A percentile compares a stretch with the other conserved stretches of the same genome.
Conservation (phyloP, 2,888 invertebrate genomes). For the Entomobrya proxima region DNA sequence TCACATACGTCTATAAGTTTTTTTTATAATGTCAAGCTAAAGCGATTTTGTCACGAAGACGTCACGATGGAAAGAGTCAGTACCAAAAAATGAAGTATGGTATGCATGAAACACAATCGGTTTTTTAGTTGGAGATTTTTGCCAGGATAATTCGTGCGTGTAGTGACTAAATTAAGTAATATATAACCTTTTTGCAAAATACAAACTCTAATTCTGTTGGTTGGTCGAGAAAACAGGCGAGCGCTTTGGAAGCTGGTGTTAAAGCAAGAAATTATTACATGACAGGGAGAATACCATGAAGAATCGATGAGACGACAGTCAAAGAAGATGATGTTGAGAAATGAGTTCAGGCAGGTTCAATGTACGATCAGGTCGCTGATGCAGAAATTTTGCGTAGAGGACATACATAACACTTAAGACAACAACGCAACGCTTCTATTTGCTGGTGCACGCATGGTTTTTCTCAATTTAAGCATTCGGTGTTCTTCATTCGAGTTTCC, state of each 20-base stretch:
- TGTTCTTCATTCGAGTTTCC: too few species aligned
- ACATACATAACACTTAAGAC: background rate
- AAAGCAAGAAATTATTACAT: constrained; percentile 28
- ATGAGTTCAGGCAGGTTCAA: constrained; percentile 72
- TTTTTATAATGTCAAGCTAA: background rate
- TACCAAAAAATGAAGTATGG: background rate
- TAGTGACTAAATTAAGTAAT: constrained; percentile 42
- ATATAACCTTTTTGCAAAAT: constrained; percentile 25
- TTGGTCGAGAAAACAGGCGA: background rate
- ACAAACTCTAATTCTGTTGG: background rate
- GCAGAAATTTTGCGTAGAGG: constrained; percentile 67
- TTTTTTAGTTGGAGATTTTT: background rate
- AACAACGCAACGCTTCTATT: background rate
- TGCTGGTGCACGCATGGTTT: constrained; percentile 28
- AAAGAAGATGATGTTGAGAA: background rate
- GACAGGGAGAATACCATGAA: constrained; percentile 45
- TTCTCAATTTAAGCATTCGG: constrained; percentile 19
- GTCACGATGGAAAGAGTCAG: constrained; percentile 5
- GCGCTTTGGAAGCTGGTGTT: background rate
- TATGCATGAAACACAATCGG: background rate
- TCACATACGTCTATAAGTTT: background rate
- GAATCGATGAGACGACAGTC: constrained; percentile 31
- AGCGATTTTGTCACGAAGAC: constrained; percentile 18
- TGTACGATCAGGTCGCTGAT: constrained; percentile 73
- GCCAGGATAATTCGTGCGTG: constrained; percentile 40